These are phyloP conservation scores for Acropora yongei DNA, from an alignment of 64 coral and sea anemone species.

Conservation along the genomic window DNA sequence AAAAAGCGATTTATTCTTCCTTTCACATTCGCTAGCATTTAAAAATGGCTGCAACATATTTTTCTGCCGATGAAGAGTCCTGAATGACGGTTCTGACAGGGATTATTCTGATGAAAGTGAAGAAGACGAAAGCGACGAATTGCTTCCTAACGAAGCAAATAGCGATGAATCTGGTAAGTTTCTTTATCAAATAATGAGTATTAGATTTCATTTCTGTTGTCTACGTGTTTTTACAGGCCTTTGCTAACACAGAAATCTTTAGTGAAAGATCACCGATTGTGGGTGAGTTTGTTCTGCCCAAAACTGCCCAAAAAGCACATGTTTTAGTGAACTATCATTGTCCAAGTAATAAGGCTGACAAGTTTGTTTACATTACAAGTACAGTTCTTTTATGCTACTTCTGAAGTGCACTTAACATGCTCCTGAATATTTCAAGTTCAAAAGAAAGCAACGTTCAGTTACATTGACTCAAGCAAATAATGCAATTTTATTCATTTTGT, in stretches of 20 bases:
- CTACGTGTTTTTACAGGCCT: constrained; percentile 36
- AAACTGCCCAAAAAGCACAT: constrained; percentile 28
- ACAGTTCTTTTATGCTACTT: constrained; percentile 67
- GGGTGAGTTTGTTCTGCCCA: constrained; percentile 11
- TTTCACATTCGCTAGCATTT: constrained; percentile 37
- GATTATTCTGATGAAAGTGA: constrained; percentile 70
- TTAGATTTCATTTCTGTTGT: constrained; percentile 38
- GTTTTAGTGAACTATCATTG: constrained; percentile 37
- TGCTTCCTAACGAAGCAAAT: constrained; percentile 26
- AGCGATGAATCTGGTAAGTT: constrained; percentile 60
- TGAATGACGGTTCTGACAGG: constrained; percentile 46
- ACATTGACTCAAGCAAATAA: constrained; percentile 47
- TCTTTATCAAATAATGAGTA: constrained; percentile 27
- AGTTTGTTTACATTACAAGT: constrained; percentile 62
- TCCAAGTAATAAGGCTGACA: constrained; percentile 40
- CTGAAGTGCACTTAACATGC: constrained; percentile 66
- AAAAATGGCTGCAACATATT: constrained; percentile 59
- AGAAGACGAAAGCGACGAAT: constrained; percentile 27
- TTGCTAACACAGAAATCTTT: constrained; percentile 8
- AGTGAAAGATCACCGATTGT: constrained; percentile 27
- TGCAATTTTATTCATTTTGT: constrained; percentile 47
- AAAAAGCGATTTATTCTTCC: constrained; percentile 46
- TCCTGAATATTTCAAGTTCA: constrained; percentile 64
- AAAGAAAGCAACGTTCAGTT: constrained; percentile 55
- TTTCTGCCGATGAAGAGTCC: constrained; percentile 52